These are phyloP conservation scores for Parthenolecanium corni DNA, from an alignment of 2,888 invertebrate genomes.

Conservation along the genomic window DNA sequence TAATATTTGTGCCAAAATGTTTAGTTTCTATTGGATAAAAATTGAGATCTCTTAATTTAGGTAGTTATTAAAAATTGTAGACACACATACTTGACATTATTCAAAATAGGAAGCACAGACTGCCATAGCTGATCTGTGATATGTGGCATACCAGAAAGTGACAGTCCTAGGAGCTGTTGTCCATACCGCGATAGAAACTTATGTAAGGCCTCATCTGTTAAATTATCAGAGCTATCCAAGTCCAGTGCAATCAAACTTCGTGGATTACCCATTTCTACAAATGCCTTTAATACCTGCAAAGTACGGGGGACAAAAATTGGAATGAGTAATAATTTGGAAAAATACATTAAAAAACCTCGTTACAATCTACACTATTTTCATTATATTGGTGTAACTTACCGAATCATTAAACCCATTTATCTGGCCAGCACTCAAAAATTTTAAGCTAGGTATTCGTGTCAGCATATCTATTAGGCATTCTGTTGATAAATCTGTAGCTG, in stretches of 20 bases:
- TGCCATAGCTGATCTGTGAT: conserved; percentile 98
- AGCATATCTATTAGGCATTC: conserved; percentile 90
- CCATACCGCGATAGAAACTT: conserved; percentile 87
- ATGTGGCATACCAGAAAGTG: conserved; percentile 90
- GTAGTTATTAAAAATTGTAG: too few relatives aligned
- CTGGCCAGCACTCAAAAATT: conserved; percentile 90
- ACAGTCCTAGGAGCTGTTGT: conserved; percentile 73
- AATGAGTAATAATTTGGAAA: neutral
- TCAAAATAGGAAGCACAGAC: conserved; percentile 79
- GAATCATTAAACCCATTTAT: conserved; percentile 94
- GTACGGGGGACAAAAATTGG: neutral
- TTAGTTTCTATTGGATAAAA: too few relatives aligned
- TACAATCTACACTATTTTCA: neutral
- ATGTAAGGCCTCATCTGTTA: conserved; percentile 82
- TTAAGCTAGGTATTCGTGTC: conserved; percentile 67
- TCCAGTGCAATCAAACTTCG: conserved; percentile 76
- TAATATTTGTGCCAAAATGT: neutral
- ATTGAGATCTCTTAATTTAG: too few relatives aligned
- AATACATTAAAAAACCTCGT: neutral
- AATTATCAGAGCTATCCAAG: conserved; percentile 87
- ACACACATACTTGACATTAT: conserved; percentile 80
- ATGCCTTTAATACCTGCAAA: conserved; percentile 65
- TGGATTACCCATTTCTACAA: conserved; percentile 70
- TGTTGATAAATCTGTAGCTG: conserved; percentile 88
- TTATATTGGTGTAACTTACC: conserved; percentile 44